phyloP scores from a whole-genome alignment of 2,113 vertebrate species.

The Prunella himalayana region DNA sequence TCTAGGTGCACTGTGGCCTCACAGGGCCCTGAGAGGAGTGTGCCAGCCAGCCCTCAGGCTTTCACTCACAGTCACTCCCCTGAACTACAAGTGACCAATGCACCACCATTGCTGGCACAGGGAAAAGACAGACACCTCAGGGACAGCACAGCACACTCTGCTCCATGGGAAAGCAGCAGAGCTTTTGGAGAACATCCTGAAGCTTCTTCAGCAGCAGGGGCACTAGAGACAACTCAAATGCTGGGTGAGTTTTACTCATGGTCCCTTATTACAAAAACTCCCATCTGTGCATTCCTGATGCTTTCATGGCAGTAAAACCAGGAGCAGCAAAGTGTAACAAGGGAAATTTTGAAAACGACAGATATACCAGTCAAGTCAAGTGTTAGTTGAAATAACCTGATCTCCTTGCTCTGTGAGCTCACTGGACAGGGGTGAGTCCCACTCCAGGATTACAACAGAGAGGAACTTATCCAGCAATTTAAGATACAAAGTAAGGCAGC shows the following conservation, averaged over 20 bases:
- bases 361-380: neutral
- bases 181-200: neutral
- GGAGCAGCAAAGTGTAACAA: rapidly evolving
- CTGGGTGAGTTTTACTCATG: neutral
- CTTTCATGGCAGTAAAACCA: neutral
- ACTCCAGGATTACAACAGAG: neutral
- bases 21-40: neutral
- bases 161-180: neutral
- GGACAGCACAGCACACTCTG: neutral
- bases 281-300: neutral
- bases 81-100: neutral
- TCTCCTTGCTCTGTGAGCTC: neutral
- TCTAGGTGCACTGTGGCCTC: neutral
- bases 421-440: neutral
- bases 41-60: neutral
- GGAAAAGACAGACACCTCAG: neutral
- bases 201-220: neutral
- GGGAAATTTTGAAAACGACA: neutral
- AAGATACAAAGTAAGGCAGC: neutral
- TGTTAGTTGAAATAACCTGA: neutral
- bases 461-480: neutral
- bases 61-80: neutral
- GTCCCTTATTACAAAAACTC: neutral
- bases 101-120: neutral
- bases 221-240: neutral